Evolutionary conservation across 1,140 invertebrate species (phyloP), one percentile per base, ranked within the genome.

Genomic region (Drosophila yakuba): DNA sequence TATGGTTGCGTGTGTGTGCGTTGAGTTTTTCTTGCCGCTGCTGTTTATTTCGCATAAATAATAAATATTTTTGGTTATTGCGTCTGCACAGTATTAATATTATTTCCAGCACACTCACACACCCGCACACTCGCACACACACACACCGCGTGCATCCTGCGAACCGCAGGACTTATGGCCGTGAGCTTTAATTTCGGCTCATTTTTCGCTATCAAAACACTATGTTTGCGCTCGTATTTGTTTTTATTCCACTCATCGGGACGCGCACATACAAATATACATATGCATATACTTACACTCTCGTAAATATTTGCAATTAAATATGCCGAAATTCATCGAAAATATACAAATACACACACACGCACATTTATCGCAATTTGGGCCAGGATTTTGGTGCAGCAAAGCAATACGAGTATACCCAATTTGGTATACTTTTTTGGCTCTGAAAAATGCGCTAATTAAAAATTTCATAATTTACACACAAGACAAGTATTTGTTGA

Each of bases 11-110:
- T 10, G 35, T 64, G 25, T 48, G 38, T 66, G 66, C 47, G 58
- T 71, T 71, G 68, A 64, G 75, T 73, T 78, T 72, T 80, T 81
- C 66, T 69, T 78, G 61, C 73, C 68, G 67, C 71, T 84, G 80
- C 82, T 89, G 85, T 89, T 90, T 89, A 89, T 89, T 89, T 78
- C 84, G 80, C 77, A 89, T 89, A 89, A 89, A 89, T 89, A 89
- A 90, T 89, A 89, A 78, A 90, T 84, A 90, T 90, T 89, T 89
- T 89, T 84, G 85, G 80, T 80, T 89, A 89, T 90, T 89, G 74
- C 85, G 84, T 89, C 84, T 90, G 85, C 80, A 90, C 80, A 72
- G 62, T 82, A 89, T 89, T 89, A 90, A 89, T 89, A 89, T 78
- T 84, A 80, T 84, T 86, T 89, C 58, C 55, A 77, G 48, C 67